Evolutionary conservation across 1,140 invertebrate species (phyloP).

Genomic region (Diachasmimorpha longicaudata): DNA sequence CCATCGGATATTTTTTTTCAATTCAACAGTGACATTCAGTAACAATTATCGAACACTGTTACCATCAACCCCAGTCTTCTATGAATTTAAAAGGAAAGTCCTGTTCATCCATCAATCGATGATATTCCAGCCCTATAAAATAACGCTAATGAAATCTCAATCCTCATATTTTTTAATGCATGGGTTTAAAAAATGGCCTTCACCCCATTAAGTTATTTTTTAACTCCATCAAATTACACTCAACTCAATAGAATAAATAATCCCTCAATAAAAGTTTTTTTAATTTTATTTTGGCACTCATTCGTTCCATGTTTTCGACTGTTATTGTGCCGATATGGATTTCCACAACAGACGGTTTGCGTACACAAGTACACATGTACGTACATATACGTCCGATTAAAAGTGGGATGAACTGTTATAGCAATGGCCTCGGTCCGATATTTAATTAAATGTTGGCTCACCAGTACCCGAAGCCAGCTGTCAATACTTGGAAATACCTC

Average conservation of each 20-base stretch:
- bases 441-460: constrained; percentile 52
- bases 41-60: constrained; percentile 26
- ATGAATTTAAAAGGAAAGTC: constrained; percentile 28
- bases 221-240: neutral
- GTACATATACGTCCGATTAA: neutral
- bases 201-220: neutral
- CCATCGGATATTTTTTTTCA: too few species aligned
- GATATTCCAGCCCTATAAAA: neutral
- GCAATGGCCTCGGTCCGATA: constrained; percentile 34
- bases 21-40: too few species aligned
- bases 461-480: constrained; percentile 44
- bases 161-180: too few species aligned
- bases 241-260: neutral
- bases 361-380: constrained; percentile 4
- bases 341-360: neutral
- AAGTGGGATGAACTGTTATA: neutral
- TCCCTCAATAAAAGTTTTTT: neutral
- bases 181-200: too few species aligned
- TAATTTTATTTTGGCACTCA: neutral
- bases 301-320: neutral
- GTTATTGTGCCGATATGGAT: neutral
- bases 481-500: constrained; percentile 44
- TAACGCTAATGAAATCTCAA: neutral
- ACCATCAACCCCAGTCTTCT: constrained; percentile 13
- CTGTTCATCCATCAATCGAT: constrained; percentile 33